Percentiles rank a stretch among this genome's conserved stretches.
Conservation (phyloP, 2,113 vertebrate genomes). For the Petromus typicus region DNA sequence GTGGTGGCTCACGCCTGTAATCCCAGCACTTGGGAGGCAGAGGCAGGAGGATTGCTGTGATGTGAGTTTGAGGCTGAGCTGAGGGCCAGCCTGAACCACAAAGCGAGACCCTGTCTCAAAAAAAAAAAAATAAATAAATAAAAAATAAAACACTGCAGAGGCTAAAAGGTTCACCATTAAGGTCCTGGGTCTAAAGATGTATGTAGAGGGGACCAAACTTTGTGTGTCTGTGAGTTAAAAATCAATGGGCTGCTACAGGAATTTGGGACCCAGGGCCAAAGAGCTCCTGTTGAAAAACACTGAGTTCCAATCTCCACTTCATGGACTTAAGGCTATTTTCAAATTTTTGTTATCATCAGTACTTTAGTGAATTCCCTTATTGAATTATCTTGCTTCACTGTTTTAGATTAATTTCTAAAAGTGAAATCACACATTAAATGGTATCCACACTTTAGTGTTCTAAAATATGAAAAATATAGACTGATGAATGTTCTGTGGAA, state of each 20-base stretch:
- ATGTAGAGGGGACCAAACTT: too few relatives aligned
- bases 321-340: background rate
- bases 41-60: too few relatives aligned
- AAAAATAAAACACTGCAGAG: too few relatives aligned
- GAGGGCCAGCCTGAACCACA: too few relatives aligned
- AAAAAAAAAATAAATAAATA: too few relatives aligned
- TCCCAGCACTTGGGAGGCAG: too few relatives aligned
- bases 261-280: background rate
- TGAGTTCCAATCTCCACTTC: background rate
- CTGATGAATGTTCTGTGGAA: background rate
- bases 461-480: background rate
- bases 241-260: background rate
- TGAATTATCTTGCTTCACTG: background rate
- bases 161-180: too few relatives aligned
- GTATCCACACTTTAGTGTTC: background rate
- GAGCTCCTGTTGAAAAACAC: background rate
- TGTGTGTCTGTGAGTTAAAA: background rate
- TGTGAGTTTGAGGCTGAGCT: too few relatives aligned
- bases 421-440: background rate
- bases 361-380: background rate
- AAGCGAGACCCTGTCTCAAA: too few relatives aligned
- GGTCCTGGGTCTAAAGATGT: too few relatives aligned
- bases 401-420: slow-evolving; percentile 18
- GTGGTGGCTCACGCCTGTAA: too few relatives aligned
- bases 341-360: background rate